Base-by-base conservation (phyloP, 2,113 vertebrate genomes). In the Fukomys damarensis region DNA sequence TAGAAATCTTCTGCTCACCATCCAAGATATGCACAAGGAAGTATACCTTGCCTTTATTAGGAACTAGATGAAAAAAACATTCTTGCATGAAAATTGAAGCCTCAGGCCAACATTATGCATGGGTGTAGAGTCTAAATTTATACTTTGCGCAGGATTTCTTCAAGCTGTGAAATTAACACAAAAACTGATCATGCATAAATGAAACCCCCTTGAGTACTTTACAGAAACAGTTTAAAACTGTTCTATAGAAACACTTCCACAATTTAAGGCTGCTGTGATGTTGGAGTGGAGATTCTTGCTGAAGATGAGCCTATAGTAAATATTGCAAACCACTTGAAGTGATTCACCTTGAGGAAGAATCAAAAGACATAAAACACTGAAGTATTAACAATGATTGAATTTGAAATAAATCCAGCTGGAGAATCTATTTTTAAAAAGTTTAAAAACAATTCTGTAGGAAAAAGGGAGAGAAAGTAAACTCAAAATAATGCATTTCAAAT, bases 91-190 rank as follows among this genome's bases (percentile, higher is more conserved):
- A 92, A 90, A 82, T 22, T 43, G 38, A 70, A 89, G 35, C 59
- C 74, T 89, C 12, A 9, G 56, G 58, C 8, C 52, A 72, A 79
- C 35, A 93, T 86, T 89, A 86, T 83, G 7, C 30, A 26, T 49
- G n/a, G 9, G 24, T 74, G 22, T 63, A 16, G 38, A 86, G 43
- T 86, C 59, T 93, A 82, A 94, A 90, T 96, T 91, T 90, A 92
- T 8, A 24, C 43, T 87, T 85, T 92, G 61, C 58, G 59, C 22
- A 87, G 54, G 35, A 83, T 93, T 96, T 96, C 35, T 83, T 20
- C 43, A 94, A 92, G 54, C 32, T 92, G 66, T 66, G 22, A 93
- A 89, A 81, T 95, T 92, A 93, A 91, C 46, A 91, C 70, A 91
- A 70, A 96, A 91, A 70, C 35, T 77, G 66, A 95, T 85, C 63